Base-by-base conservation (phyloP, 2,888 invertebrate species). In the Dryomyza anilis region DNA sequence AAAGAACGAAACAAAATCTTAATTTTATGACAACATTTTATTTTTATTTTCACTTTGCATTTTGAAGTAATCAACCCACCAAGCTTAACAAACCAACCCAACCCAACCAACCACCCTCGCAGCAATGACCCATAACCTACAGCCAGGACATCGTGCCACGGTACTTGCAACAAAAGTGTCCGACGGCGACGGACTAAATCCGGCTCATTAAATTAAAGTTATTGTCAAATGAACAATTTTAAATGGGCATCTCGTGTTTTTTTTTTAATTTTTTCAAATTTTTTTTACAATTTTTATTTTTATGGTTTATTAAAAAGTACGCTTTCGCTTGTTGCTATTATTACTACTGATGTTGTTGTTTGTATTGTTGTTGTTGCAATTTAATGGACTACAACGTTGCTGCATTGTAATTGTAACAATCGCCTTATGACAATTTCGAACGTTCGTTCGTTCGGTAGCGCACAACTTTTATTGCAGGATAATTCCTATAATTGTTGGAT, bases 151-250 rank as follows among this genome's bases (percentile, higher is more conserved):
- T 65, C 66, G 67, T 65, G 68, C n/a, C n/a, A n/a, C n/a, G n/a
- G n/a, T n/a, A n/a, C n/a, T n/a, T n/a, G n/a, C n/a, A n/a, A n/a
- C n/a, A n/a, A n/a, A n/a, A n/a, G n/a, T n/a, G n/a, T n/a, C n/a
- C n/a, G n/a, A n/a, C n/a, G n/a, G 33, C 59, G 70, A 71, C 70
- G 71, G 69, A 75, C 76, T 73, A 76, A 76, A 76, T 76, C 78
- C 76, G 76, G 71, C 69, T 75, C 76, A 76, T 77, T 77, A 77
- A 76, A 73, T 74, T 73, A 74, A 76, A 75, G 74, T 77, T 72
- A 75, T 77, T 70, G 77, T 75, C 57, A 64, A 68, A 62, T 65
- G 66, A 66, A 64, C 65, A 68, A 65, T 65, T 69, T 63, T 58
- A 67, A 68, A 69, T 69, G 63, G 65, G 19, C n/a, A n/a, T n/a